Evolutionary conservation across 2,888 invertebrate species (phyloP).

Genomic region (Sialis lutaria): DNA sequence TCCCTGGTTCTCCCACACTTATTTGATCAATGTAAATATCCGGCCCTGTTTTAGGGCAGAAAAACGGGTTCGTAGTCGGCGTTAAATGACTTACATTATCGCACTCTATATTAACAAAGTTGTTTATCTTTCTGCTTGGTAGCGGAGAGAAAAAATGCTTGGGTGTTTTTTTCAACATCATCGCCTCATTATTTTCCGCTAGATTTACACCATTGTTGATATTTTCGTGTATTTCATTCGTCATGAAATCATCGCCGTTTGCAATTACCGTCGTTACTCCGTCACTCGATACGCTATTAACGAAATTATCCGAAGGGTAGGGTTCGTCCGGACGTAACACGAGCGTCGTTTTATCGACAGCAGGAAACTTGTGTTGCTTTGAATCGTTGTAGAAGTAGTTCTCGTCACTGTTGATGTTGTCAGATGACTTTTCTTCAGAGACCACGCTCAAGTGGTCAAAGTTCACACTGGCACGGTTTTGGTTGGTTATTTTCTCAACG

Average conservation of each 20-base stretch:
- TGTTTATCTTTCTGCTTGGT: slow-evolving; percentile 1
- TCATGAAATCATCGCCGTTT: not conserved
- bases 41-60: slow-evolving; percentile 10
- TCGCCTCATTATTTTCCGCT: not conserved
- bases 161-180: slow-evolving; percentile 10
- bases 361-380: not conserved
- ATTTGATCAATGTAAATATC: slow-evolving; percentile 7
- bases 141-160: slow-evolving; percentile 30
- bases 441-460: slow-evolving; percentile 64
- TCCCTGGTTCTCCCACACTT: not conserved
- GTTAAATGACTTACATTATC: slow-evolving; percentile 12
- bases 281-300: not conserved
- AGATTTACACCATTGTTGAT: not conserved
- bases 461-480: slow-evolving; percentile 32
- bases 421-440: slow-evolving; percentile 45
- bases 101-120: slow-evolving; percentile 14
- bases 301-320: slow-evolving; percentile 17
- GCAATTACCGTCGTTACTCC: not conserved
- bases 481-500: slow-evolving; percentile 24
- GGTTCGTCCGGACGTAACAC: slow-evolving; percentile 24
- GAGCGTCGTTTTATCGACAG: slow-evolving; percentile 14
- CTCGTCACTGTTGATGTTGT: slow-evolving; percentile 8
- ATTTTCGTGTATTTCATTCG: not conserved
- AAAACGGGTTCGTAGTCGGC: slow-evolving; percentile 7
- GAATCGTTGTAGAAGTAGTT: slow-evolving; percentile 1